Percentiles rank a stretch among this genome's conserved stretches.
phyloP scores from a whole-genome alignment of 1,140 invertebrate species.

The Ooceraea biroi region DNA sequence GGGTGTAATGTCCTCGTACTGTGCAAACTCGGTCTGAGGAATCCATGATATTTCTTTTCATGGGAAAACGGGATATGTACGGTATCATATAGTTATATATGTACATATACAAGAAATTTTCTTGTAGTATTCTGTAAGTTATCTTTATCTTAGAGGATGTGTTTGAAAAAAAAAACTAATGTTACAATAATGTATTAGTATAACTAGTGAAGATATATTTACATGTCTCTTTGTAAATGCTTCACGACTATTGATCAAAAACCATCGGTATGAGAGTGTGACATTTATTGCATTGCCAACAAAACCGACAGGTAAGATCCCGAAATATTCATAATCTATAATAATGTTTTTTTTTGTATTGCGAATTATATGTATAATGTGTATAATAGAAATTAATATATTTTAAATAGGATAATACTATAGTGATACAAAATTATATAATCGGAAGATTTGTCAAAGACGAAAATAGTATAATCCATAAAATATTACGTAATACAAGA shows the following conservation, averaged over 20 bases:
- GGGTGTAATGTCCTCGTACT: neutral
- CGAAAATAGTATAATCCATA: too few species aligned
- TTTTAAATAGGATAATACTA: slow-evolving; percentile 56
- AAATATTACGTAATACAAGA: too few species aligned
- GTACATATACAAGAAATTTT: neutral
- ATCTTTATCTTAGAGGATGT: neutral
- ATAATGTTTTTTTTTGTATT: slow-evolving; percentile 49
- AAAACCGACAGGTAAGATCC: slow-evolving; percentile 65
- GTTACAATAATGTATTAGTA: slow-evolving; percentile 12
- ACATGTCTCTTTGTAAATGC: neutral
- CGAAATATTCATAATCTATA: slow-evolving; percentile 69
- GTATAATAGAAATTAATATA: too few species aligned
- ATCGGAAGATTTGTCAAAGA: too few species aligned
- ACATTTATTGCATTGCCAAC: slow-evolving; percentile 54
- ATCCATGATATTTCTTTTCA: neutral
- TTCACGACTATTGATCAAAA: slow-evolving; percentile 22
- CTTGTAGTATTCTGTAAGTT: neutral
- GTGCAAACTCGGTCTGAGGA: neutral
- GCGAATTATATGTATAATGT: slow-evolving; percentile 33
- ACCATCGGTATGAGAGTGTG: neutral
- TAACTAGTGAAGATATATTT: slow-evolving; percentile 34
- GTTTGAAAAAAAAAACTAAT: slow-evolving; percentile 2
- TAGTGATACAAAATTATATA: too few species aligned
- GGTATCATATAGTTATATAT: neutral
- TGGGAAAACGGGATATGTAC: neutral